Evolutionary conservation across 1,140 invertebrate species (phyloP).

Genomic region (Drosophila sp.): DNA sequence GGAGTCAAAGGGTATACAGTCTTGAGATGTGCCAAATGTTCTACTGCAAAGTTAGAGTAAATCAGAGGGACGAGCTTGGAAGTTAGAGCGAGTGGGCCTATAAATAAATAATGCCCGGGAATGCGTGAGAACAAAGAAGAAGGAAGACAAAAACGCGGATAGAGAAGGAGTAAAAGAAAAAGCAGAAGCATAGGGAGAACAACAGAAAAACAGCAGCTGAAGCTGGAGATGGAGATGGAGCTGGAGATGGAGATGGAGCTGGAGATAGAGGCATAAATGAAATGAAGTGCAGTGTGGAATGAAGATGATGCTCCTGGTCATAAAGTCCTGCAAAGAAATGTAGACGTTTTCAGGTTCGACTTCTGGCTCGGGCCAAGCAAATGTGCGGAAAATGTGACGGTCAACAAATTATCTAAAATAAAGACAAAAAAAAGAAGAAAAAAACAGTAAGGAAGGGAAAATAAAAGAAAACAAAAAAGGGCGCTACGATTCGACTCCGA

Average conservation of each 20-base stretch:
- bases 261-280: conserved; percentile 24
- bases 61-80: conserved; percentile 18
- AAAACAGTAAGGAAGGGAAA: conserved; percentile 14
- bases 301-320: conserved; percentile 34
- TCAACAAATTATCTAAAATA: conserved; percentile 76
- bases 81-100: conserved; percentile 40
- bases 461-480: conserved; percentile 28
- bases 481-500: conserved; percentile 27
- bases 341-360: conserved; percentile 43
- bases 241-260: not conserved
- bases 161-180: not conserved
- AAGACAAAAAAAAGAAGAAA: conserved; percentile 9
- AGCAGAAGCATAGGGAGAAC: not conserved
- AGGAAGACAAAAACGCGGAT: not conserved
- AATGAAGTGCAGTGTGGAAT: conserved; percentile 42
- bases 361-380: conserved; percentile 33
- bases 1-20: too few species aligned
- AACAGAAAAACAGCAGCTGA: conserved; percentile 3
- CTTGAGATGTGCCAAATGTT: not conserved
- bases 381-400: conserved; percentile 74
- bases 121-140: conserved; percentile 45
- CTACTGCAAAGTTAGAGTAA: not conserved
- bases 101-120: conserved; percentile 69
- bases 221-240: too few species aligned
- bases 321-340: conserved; percentile 53